These are phyloP conservation scores for Rhyzopertha dominica DNA, from an alignment of 1,140 invertebrate species.

Conservation along the genomic window DNA sequence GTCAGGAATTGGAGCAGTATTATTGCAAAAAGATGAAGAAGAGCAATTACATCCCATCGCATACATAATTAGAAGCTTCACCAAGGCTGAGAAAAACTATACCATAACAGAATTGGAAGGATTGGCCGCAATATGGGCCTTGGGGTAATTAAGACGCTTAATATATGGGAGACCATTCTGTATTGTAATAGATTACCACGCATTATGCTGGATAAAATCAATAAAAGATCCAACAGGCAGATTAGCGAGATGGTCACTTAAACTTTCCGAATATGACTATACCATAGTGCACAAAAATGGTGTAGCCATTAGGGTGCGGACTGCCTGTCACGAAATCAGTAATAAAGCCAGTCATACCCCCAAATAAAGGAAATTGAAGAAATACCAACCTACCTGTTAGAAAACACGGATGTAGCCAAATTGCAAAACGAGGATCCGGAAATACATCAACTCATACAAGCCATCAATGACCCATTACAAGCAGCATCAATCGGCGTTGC, in stretches of 20 bases:
- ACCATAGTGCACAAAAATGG: no score
- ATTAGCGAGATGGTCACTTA: constrained; percentile 34
- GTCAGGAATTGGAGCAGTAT: constrained; percentile 18
- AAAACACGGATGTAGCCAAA: constrained; percentile 5
- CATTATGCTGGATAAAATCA: constrained; percentile 45
- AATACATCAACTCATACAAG: constrained; percentile 1
- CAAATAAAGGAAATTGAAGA: no score
- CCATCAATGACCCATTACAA: constrained; percentile 7
- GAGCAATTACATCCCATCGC: constrained; percentile 19
- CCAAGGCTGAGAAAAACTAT: constrained; percentile 43
- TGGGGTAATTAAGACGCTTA: constrained; percentile 27
- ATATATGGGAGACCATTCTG: constrained; percentile 13
- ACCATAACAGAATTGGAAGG: constrained; percentile 43
- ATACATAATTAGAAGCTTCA: constrained; percentile 36
- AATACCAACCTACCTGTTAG: constrained; percentile 4
- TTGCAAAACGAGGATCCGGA: constrained; percentile 5
- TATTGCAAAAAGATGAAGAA: constrained; percentile 20
- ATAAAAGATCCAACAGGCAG: constrained; percentile 38
- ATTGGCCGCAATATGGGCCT: constrained; percentile 43
- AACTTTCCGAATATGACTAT: no score
- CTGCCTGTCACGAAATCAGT: no score
- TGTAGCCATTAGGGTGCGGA: no score
- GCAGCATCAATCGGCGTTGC: constrained; percentile 1
- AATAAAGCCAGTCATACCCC: no score
- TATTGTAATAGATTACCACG: constrained; percentile 44